Base-by-base conservation (phyloP, 2,113 vertebrate species). In the Stictonetta naevosa region DNA sequence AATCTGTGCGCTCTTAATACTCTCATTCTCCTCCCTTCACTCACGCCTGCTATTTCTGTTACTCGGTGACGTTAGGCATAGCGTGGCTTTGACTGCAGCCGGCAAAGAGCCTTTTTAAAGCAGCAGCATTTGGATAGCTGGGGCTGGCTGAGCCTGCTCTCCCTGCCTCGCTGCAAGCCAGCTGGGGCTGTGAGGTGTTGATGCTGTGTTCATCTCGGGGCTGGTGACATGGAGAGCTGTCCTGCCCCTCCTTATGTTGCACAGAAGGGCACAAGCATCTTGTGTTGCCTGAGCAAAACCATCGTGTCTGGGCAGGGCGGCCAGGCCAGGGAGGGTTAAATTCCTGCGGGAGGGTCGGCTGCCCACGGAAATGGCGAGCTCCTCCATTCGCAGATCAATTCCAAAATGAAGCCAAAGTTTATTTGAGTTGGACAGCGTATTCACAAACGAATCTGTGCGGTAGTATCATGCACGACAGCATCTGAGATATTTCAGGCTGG, bases 41-140 rank as follows among this genome's bases (percentile, higher is more conserved):
- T 97, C 95, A 72, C 42, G 96, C 94, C 93, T 93, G 92, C 96
- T 97, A 96, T 97, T 97, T 97, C 96, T 96, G 96, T 88, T 92
- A 42, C 94, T 85, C 22, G 3, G 52, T 97, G 96, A 97, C 97
- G 96, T 95, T 80, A 58, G 77, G 86, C 91, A 81, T 72, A 94
- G 91, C 90, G 83, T 84, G 92, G 94, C 87, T 95, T 86, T 75
- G 90, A 40, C 92, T 95, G 92, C 96, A 97, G 94, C 90, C 91
- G 46, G 71, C 3, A 5, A 60, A 58, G 86, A 91, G 84, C 75
- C 48, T 59, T 83, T 96, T 97, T 94, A 97, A 97, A 97, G 97
- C 0, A 95, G 91, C 93, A 96, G 96, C 56, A 59, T 86, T 95
- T 90, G 40, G 87, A 62, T 56, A 83, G 67, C 6, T 4, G 0